Conservation (phyloP, 2,113 vertebrate genomes). For the Andinoacara biseriatus region DNA sequence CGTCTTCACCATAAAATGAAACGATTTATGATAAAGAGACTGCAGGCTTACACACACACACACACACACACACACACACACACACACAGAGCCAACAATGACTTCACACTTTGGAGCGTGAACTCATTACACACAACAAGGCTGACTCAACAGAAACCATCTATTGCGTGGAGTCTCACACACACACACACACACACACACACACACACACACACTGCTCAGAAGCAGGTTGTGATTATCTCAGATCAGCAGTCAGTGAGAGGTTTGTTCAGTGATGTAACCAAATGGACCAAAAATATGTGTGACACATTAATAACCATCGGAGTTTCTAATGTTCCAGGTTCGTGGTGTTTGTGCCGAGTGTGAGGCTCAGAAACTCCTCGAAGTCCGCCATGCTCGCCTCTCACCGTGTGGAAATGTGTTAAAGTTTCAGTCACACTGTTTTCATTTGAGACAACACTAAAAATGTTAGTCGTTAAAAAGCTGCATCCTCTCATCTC, state of each 20-base stretch:
- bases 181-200: background rate
- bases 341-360: too few relatives aligned
- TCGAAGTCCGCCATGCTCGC: too few relatives aligned
- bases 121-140: background rate
- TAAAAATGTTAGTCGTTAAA: too few relatives aligned
- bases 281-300: background rate
- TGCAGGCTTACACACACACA: background rate
- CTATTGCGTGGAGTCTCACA: background rate
- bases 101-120: background rate
- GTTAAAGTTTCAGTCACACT: too few relatives aligned
- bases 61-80: background rate
- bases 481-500: too few relatives aligned
- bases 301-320: background rate
- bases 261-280: background rate
- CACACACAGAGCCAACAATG: background rate
- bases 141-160: conserved; percentile 39
- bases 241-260: background rate
- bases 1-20: background rate
- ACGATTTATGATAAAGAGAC: background rate
- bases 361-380: too few relatives aligned
- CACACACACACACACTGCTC: conserved; percentile 13
- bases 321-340: too few relatives aligned
- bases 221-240: conserved; percentile 24
- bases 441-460: too few relatives aligned
- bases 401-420: too few relatives aligned